These are phyloP conservation scores for Drosophila atripex DNA, from an alignment of 2,888 invertebrate genomes.

Conservation along the genomic window DNA sequence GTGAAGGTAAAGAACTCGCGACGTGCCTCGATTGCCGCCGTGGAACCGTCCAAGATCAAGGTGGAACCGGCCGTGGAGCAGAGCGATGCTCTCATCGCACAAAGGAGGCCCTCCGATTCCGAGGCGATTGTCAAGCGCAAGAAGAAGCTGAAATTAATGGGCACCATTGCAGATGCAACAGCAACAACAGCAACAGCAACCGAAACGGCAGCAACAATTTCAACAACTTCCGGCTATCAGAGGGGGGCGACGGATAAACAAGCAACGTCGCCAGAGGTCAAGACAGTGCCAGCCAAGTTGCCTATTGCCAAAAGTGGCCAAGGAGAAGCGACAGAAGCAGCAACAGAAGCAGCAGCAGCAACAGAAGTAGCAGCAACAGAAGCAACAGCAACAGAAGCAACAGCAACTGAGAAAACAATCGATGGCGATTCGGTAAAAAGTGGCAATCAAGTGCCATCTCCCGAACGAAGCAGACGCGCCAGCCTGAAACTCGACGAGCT, in stretches of 20 bases:
- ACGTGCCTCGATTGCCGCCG: slow-evolving; percentile 81
- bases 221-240: slow-evolving; percentile 47
- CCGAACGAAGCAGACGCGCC: slow-evolving; percentile 65
- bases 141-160: slow-evolving; percentile 69
- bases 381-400: slow-evolving; percentile 17
- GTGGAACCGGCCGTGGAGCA: slow-evolving; percentile 63
- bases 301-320: slow-evolving; percentile 60
- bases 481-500: slow-evolving; percentile 67
- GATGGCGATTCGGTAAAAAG: slow-evolving; percentile 35
- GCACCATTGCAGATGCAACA: slow-evolving; percentile 21
- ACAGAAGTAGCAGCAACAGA: slow-evolving; percentile 40
- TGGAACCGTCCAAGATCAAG: slow-evolving; percentile 80
- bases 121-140: slow-evolving; percentile 79
- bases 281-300: slow-evolving; percentile 55
- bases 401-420: slow-evolving; percentile 34
- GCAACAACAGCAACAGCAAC: slow-evolving; percentile 12
- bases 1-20: slow-evolving; percentile 65
- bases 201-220: slow-evolving; percentile 34
- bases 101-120: slow-evolving; percentile 81
- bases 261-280: slow-evolving; percentile 64
- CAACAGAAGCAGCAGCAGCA: slow-evolving; percentile 27
- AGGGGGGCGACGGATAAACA: slow-evolving; percentile 52
- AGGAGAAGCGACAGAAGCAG: slow-evolving; percentile 48
- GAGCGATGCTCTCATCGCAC: slow-evolving; percentile 54
- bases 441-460: slow-evolving; percentile 70